Percentiles rank a stretch among this genome's conserved stretches.
These are phyloP conservation scores for Protobothrops mucrosquamatus DNA, from an alignment of 2,113 vertebrate genomes.

Conservation along the genomic window DNA sequence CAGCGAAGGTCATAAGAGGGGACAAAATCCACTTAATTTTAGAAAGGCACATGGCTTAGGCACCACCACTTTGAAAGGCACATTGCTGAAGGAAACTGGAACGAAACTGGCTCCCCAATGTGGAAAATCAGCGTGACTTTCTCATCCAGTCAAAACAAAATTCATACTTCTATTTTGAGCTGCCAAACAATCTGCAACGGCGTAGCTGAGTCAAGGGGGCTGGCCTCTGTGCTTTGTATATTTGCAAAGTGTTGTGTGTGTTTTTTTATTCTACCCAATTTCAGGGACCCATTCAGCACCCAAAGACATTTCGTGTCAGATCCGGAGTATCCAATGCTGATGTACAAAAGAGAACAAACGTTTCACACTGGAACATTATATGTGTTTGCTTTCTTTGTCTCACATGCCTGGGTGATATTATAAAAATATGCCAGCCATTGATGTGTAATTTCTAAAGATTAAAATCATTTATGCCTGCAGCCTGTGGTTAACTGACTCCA, in stretches of 20 bases:
- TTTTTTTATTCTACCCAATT: background rate
- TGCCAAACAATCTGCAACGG: background rate
- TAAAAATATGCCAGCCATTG: background rate
- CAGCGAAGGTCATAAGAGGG: background rate
- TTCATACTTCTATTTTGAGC: background rate
- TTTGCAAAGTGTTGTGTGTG: background rate
- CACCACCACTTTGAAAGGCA: background rate
- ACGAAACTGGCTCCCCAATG: background rate
- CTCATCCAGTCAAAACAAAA: background rate
- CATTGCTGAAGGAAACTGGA: background rate
- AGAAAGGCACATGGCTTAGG: no score
- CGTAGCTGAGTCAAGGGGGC: background rate
- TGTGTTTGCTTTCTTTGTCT: background rate
- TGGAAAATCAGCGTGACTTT: background rate
- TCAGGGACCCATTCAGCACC: background rate
- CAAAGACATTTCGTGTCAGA: background rate
- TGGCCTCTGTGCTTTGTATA: background rate
- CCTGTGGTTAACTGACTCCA: background rate
- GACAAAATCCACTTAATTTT: background rate
- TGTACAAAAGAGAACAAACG: background rate
- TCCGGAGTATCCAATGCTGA: background rate
- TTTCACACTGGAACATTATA: background rate
- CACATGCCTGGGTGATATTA: background rate
- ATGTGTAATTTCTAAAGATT: background rate
- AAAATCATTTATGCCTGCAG: background rate